Conservation (phyloP, 2,113 vertebrate species). For the Genyomyrus donnyi region DNA sequence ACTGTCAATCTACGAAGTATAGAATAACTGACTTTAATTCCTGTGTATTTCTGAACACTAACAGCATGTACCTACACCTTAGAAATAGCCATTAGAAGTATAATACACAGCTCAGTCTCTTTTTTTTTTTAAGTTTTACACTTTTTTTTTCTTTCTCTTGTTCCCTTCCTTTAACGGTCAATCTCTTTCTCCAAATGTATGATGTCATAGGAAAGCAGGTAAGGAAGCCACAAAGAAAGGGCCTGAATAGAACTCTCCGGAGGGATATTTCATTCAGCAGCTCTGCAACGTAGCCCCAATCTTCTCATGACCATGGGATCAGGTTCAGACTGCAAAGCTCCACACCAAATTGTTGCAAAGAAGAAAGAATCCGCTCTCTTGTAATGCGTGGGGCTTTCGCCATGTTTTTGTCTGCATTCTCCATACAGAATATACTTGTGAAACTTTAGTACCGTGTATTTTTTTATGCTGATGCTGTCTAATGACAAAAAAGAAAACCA, state of each 20-base stretch:
- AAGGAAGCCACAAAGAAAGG: neutral
- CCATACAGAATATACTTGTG: neutral
- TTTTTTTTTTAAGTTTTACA: neutral
- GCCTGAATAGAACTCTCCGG: neutral
- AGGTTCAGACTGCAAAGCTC: neutral
- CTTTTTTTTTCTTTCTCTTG: neutral
- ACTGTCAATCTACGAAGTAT: neutral
- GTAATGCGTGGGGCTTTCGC: neutral
- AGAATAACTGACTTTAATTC: neutral
- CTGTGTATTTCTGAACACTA: neutral
- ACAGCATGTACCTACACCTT: neutral
- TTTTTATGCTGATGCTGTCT: neutral
- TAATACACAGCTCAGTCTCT: neutral
- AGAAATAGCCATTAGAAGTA: neutral
- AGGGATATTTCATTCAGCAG: neutral
- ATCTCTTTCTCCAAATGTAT: neutral
- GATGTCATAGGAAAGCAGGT: neutral
- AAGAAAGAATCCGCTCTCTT: neutral
- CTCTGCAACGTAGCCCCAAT: neutral
- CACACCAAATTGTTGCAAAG: neutral
- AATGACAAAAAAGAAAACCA: neutral
- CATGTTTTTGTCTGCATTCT: neutral
- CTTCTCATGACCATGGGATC: neutral
- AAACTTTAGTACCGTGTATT: neutral
- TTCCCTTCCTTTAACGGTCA: neutral